These are phyloP conservation scores for Metopia argyrocephala DNA, from an alignment of 2,888 invertebrate genomes.

Conservation along the genomic window DNA sequence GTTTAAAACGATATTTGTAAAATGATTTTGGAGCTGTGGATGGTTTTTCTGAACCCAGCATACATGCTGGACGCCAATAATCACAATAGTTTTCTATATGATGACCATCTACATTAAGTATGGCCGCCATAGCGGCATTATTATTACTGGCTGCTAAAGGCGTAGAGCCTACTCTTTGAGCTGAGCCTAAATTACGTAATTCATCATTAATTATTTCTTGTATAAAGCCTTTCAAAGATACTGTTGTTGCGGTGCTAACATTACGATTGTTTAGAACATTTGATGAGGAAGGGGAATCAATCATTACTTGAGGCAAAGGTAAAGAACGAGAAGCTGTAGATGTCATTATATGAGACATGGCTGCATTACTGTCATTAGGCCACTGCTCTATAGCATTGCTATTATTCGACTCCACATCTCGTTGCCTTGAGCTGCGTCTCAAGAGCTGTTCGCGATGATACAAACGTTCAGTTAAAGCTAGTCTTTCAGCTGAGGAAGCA, in stretches of 20 bases:
- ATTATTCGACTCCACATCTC: conserved; percentile 67
- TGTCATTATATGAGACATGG: conserved; percentile 43
- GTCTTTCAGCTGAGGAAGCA: conserved; percentile 69
- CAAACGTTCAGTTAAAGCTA: conserved; percentile 72
- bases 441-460: conserved; percentile 71
- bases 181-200: conserved; percentile 62
- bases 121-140: conserved; percentile 66
- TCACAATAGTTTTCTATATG: conserved; percentile 76
- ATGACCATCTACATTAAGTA: conserved; percentile 74
- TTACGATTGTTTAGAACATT: conserved; percentile 64
- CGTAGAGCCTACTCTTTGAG: conserved; percentile 47
- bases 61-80: conserved; percentile 77
- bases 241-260: conserved; percentile 67
- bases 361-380: conserved; percentile 56
- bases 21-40: conserved; percentile 75
- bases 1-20: conserved; percentile 77
- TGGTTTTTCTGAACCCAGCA: conserved; percentile 74
- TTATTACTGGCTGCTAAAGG: conserved; percentile 47
- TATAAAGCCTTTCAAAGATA: conserved; percentile 74
- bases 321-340: conserved; percentile 34
- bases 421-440: conserved; percentile 71
- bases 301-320: conserved; percentile 53
- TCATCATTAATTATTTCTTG: conserved; percentile 72
- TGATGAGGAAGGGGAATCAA: conserved; percentile 69
- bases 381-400: conserved; percentile 55